phyloP scores from a whole-genome alignment of 2,797 vertebrate genomes.

The Geotrypetes seraphini region DNA sequence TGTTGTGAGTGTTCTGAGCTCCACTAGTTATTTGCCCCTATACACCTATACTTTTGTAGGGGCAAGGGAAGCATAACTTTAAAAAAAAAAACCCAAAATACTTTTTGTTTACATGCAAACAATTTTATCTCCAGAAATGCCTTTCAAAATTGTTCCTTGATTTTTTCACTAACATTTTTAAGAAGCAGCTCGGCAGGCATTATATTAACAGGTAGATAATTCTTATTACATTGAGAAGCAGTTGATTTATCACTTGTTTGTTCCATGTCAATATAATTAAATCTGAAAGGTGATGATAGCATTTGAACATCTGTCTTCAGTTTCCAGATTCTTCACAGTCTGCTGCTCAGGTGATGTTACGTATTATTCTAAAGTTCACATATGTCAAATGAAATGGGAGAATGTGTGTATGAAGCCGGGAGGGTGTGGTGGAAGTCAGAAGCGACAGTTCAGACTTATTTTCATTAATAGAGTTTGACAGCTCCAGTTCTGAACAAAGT shows the following conservation, averaged over 20 bases:
- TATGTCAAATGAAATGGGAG: slow-evolving; percentile 56
- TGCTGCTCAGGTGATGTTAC: slow-evolving; percentile 58
- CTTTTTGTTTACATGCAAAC: too few species aligned
- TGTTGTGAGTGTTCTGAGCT: too few species aligned
- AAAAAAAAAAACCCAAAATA: too few species aligned
- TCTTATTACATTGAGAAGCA: slow-evolving; percentile 18
- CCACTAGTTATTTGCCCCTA: too few species aligned
- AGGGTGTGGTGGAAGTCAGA: slow-evolving; percentile 34
- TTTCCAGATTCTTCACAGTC: slow-evolving; percentile 59
- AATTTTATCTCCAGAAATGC: too few species aligned
- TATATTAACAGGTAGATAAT: not conserved
- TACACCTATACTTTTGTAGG: too few species aligned
- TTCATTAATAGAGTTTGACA: slow-evolving; percentile 55
- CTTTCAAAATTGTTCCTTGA: too few species aligned
- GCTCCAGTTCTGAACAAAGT: slow-evolving; percentile 54
- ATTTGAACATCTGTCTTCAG: slow-evolving; percentile 63
- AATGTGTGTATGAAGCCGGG: slow-evolving; percentile 23
- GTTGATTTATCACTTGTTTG: slow-evolving; percentile 39
- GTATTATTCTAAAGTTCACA: slow-evolving; percentile 63
- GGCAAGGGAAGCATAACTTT: too few species aligned
- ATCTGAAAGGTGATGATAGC: slow-evolving; percentile 51
- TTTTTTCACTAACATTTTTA: too few species aligned
- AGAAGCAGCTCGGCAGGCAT: not conserved
- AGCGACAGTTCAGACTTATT: slow-evolving; percentile 39
- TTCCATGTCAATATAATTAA: slow-evolving; percentile 50